Evolutionary conservation across 2,888 invertebrate species (phyloP), one percentile per base, ranked within the genome.

Genomic region (Baronia brevicornis): DNA sequence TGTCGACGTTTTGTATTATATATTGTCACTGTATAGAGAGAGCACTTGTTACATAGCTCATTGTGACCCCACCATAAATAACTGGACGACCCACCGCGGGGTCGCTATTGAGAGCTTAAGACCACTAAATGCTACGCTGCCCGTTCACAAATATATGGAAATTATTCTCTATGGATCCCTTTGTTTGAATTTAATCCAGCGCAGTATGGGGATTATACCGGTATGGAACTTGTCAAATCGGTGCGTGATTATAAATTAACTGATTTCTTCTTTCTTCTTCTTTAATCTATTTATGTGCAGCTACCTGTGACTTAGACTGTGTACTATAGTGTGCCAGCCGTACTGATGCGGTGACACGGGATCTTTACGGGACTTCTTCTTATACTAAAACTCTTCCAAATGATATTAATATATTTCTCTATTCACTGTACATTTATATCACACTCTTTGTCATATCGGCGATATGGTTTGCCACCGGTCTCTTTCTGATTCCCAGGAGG

Each of bases 111-210:
- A 39, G 39, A 43, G 51, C 50, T 54, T 52, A 54, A 47, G 36
- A 39, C 45, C 41, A 47, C 55, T 60, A 60, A 60, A 62, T 57
- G 54, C 56, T 49, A 56, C 47, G 47, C 53, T 39, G 38, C 41
- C 38, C 37, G 33, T 41, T 41, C 43, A 46, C 55, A 57, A 56
- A 63, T 60, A 54, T 63, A 63, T 57, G 60, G 60, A 61, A 63
- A 63, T 60, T 58, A 55, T 59, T 50, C 57, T 39, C 41, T 39
- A 51, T 48, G 45, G 28, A 38, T 48, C 49, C 48, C 54, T 49
- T 48, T 53, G 56, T 56, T 54, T 50, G 50, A 52, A 45, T 43
- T 53, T 59, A 59, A 61, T 59, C 63, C 60, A 10, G 47, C 59
- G 54, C 18, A 26, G 25, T 30, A 11, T 21, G 17, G 18, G 35